Base-by-base conservation (phyloP, 2,888 invertebrate species). In the Acanthosepion esculentum region DNA sequence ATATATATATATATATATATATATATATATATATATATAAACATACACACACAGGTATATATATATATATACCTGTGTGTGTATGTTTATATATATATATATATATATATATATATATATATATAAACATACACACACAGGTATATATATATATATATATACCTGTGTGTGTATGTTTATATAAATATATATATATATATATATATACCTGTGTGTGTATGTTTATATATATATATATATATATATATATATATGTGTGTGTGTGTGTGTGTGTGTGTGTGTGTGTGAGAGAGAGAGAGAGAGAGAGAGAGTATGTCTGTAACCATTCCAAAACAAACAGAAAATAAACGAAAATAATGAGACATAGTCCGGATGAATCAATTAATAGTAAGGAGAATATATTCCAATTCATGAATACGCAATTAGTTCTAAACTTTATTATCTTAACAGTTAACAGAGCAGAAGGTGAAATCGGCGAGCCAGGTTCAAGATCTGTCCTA, bases 191-290 rank as follows among this genome's bases (percentile, higher is more conserved):
- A 53, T 50, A 93, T 50, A 94, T 53, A 59, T 50, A 94, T 50
- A 94, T 59, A 94, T n/a, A n/a, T n/a, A n/a, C 26, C 48, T 48
- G 50, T 26, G 50, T 15, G 8, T 93, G 50, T 29, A 12, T 48
- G 26, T 26, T 8, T 48, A 50, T 50, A 50, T 50, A 94, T 55
- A 95, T 78, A 95, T 48, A 94, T 53, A 94, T 48, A 94, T 64
- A 94, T n/a, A 95, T 48, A 94, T 64, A 95, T 48, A 59, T 92
- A 92, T 91, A 94, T 92, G 78, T 91, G 92, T 59, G 92, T 50
- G 93, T 92, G 92, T 53, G 92, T 59, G 59, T 64, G 64, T 48
- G 94, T 55, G 94, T 59, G 94, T 92, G 78, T 91, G 91, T n/a
- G 20, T 91, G n/a, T 91, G 5, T 91, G 20, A 1, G 20, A n/a